Base-by-base conservation (phyloP, 64 coral and sea anemone genomes). In the Cladopsammia gracilis region DNA sequence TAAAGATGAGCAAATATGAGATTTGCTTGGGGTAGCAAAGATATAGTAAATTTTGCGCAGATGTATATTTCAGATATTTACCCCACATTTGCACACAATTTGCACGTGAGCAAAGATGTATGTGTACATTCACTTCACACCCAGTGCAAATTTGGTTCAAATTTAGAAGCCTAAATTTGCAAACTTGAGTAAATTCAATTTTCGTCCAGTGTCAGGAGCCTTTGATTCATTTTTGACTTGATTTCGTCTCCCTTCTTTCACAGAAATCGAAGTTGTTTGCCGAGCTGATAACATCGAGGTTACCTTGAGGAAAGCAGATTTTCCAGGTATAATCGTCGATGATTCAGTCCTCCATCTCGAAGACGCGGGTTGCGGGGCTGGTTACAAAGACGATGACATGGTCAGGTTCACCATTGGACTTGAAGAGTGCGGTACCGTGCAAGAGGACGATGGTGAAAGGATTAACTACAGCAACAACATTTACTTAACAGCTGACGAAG, bases 311-410 rank as follows among this genome's bases (percentile, higher is more conserved):
- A 13, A 48, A 43, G 19, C 43, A 46, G 44, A 84, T 26, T 84
- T 49, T 48, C 80, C 80, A 48, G 80, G 80, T 0, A 19, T 84
- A 5, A 15, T 84, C 12, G 80, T 84, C 12, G 67, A 84, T 45
- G 80, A 84, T 61, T 84, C 80, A 4, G 60, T 84, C 0, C 80
- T 84, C 10, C 80, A 84, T 46, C 62, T 84, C 4, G 46, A 66
- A 23, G 80, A 84, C 80, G 19, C 14, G 45, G 19, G 19, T 18
- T 84, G 80, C 9, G 80, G 9, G 0, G 80, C 80, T 68, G 80
- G 80, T 6, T 84, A 84, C 58, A 84, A 84, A 34, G 62, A 84
- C 8, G 80, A 66, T 8, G 34, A 49, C 19, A 84, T 84, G 80
- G 45, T 84, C 15, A 84, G 67, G 43, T 84, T 84, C 19, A 84